These are phyloP conservation scores for Heliconius hewitsoni DNA, from an alignment of 1,140 invertebrate genomes.

Conservation along the genomic window DNA sequence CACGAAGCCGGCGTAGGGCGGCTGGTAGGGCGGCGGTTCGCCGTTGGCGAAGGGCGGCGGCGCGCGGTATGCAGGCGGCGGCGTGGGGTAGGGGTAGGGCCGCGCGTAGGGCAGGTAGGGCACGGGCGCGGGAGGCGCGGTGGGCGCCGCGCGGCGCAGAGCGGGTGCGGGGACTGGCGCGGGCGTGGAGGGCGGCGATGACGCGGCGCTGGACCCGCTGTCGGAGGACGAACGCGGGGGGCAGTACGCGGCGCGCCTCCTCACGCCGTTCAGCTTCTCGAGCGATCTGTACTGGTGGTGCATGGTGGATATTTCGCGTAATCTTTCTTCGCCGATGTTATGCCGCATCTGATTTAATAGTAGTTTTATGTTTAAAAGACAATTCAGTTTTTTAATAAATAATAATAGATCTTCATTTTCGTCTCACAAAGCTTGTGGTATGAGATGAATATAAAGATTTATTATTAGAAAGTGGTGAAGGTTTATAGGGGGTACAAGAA, in stretches of 20 bases:
- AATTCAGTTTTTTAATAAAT: no score
- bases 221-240: slow-evolving; percentile 80
- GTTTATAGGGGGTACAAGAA: no score
- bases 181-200: slow-evolving; percentile 82
- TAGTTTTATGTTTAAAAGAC: neutral
- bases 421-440: no score
- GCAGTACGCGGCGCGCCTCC: slow-evolving; percentile 68
- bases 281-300: slow-evolving; percentile 82
- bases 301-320: slow-evolving; percentile 77
- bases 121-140: slow-evolving; percentile 72
- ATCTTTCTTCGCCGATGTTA: slow-evolving; percentile 64
- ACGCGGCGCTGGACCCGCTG: slow-evolving; percentile 83
- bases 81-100: slow-evolving; percentile 75
- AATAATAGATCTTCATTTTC: no score
- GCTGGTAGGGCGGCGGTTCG: slow-evolving; percentile 74
- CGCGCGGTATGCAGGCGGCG: slow-evolving; percentile 71
- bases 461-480: no score
- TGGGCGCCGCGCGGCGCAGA: slow-evolving; percentile 63
- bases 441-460: no score
- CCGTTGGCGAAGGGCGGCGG: slow-evolving; percentile 73
- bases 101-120: slow-evolving; percentile 81
- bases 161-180: slow-evolving; percentile 59
- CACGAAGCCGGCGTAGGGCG: slow-evolving; percentile 77
- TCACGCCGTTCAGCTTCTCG: slow-evolving; percentile 80
- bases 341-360: slow-evolving; percentile 78